These are phyloP conservation scores for Pachyrhynchus sulphureomaculatus DNA, from an alignment of 1,140 invertebrate species.

Conservation along the genomic window DNA sequence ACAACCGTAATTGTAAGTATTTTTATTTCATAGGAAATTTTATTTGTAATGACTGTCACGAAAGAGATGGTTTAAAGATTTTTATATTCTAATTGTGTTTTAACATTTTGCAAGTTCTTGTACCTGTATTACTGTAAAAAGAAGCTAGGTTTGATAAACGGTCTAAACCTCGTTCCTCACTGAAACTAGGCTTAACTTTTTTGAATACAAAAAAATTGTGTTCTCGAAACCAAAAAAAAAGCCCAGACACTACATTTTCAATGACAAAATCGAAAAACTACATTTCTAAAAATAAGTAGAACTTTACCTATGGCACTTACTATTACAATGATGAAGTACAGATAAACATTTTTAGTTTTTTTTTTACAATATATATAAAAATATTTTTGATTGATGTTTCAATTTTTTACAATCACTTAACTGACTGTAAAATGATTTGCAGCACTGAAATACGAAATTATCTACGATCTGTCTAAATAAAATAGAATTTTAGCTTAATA, in stretches of 20 bases:
- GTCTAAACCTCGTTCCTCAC: no score
- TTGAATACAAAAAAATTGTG: no score
- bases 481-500: no score
- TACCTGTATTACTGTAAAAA: no score
- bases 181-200: no score
- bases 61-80: no score
- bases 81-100: no score
- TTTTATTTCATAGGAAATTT: no score
- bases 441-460: conserved; percentile 43
- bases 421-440: conserved; percentile 22
- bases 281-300: background rate
- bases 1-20: no score
- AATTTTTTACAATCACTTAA: conserved; percentile 20
- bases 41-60: no score
- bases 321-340: background rate
- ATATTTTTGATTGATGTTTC: conserved; percentile 38
- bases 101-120: no score
- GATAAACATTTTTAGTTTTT: conserved; percentile 5
- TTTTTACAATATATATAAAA: conserved; percentile 39
- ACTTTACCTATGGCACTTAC: background rate
- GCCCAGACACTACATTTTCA: background rate
- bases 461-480: background rate
- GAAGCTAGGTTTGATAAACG: no score
- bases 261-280: background rate
- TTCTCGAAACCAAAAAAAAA: conserved; percentile 1